Evolutionary conservation across 2,797 vertebrate species (phyloP).

Genomic region (Notolepis coatsorum): DNA sequence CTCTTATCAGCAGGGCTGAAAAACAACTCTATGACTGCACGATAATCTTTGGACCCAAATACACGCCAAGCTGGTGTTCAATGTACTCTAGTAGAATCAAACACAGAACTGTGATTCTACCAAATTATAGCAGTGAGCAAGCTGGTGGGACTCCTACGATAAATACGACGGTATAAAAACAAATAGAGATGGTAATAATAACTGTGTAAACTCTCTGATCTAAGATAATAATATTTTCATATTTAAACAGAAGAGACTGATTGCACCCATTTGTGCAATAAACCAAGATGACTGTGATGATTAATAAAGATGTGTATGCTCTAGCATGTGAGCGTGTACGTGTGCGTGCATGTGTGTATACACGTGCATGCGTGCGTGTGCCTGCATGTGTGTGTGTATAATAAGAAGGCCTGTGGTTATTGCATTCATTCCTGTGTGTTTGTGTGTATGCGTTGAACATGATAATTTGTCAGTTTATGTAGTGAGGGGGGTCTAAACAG

Average conservation of each 20-base stretch:
- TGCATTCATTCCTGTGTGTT: slow-evolving; percentile 27
- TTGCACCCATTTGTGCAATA: slow-evolving; percentile 54
- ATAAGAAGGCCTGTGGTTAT: slow-evolving; percentile 56
- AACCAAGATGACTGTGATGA: slow-evolving; percentile 44
- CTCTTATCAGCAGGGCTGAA: too few relatives aligned
- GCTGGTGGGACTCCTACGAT: neutral
- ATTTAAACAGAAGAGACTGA: slow-evolving; percentile 63
- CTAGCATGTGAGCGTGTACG: slow-evolving; percentile 42
- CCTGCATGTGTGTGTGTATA: slow-evolving; percentile 41
- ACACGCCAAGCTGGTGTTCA: too few relatives aligned
- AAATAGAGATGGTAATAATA: slow-evolving; percentile 42
- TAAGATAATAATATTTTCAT: slow-evolving; percentile 38
- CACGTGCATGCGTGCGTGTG: slow-evolving; percentile 28
- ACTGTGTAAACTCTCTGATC: slow-evolving; percentile 43
- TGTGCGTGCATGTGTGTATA: slow-evolving; percentile 29
- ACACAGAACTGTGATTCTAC: too few relatives aligned
- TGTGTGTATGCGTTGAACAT: slow-evolving; percentile 65
- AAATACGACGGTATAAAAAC: slow-evolving; percentile 26
- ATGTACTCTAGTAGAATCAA: too few relatives aligned
- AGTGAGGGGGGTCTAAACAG: slow-evolving; percentile 77
- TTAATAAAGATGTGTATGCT: slow-evolving; percentile 46
- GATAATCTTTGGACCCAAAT: too few relatives aligned
- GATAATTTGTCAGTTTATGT: slow-evolving; percentile 81
- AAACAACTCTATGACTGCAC: too few relatives aligned
- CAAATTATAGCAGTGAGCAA: neutral